Evolutionary conservation across 2,888 invertebrate genomes (phyloP), one percentile per base, ranked within the genome.

Genomic region (Stenchaetothrips biformis): DNA sequence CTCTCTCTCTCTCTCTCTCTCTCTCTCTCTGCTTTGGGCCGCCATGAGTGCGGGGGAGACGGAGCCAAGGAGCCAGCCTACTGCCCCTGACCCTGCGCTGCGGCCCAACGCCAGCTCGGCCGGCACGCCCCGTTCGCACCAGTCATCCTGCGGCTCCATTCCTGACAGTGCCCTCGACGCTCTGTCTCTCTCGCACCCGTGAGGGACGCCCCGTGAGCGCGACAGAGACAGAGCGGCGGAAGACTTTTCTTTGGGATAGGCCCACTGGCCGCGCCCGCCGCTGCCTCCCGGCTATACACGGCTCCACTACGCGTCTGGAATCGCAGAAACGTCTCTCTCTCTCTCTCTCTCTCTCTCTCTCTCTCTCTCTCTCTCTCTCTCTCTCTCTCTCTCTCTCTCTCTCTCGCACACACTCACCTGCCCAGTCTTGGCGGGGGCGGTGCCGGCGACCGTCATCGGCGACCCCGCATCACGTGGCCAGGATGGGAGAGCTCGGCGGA

Each of bases 391-490:
- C n/a, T n/a, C n/a, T 59, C 59, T 0, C 59, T 13, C 13, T 1
- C 59, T 13, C 59, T 59, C 59, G 37, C 53, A 2, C 53, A 3
- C 62, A 7, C 62, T 62, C 62, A 16, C 62, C 62, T n/a, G 62
- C n/a, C n/a, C n/a, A n/a, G n/a, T n/a, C n/a, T 16, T 53, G 53
- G 53, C 53, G 11, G 67, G 67, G n/a, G 67, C 67, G 67, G 67
- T 9, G 67, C 67, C 67, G 67, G 67, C 67, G 67, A 67, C 67
- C 67, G 67, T 67, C 67, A 67, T 67, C 67, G 67, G 67, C 67
- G 67, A 67, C 67, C 67, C 67, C 67, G n/a, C 67, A 67, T 67
- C 67, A 67, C 67, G 67, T 67, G 7, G 21, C 18, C 21, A 25
- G 21, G 21, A 25, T 6, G 67, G 67, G 67, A 67, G 67, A 67